Evolutionary conservation across 1,140 invertebrate genomes (phyloP).

Genomic region (Bradysia coprophila): DNA sequence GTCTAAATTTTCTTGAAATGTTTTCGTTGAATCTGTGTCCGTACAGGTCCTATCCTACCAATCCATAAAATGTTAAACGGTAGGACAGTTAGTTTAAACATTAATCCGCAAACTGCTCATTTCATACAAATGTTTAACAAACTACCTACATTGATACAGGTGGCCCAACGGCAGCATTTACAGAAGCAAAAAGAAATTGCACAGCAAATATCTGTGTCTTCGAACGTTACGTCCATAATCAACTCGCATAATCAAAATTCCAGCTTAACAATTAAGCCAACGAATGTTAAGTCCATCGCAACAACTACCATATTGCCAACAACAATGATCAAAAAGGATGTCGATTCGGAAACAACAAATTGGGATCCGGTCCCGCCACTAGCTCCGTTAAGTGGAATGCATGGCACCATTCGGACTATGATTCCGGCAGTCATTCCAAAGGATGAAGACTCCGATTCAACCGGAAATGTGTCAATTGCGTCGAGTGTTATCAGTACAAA

Average conservation of each 20-base stretch:
- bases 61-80: too few relatives aligned
- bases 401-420: constrained; percentile 5
- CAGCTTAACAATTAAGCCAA: background rate
- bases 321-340: constrained; percentile 21
- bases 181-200: constrained; percentile 34
- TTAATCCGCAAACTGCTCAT: too few relatives aligned
- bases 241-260: background rate
- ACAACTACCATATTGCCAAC: too few relatives aligned
- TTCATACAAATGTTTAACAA: too few relatives aligned
- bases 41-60: too few relatives aligned
- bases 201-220: constrained; percentile 27
- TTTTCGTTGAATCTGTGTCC: too few relatives aligned
- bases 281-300: too few relatives aligned
- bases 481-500: constrained; percentile 23
- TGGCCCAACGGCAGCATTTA: constrained; percentile 33
- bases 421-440: background rate
- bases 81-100: too few relatives aligned
- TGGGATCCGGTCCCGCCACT: constrained; percentile 26
- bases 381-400: constrained; percentile 22
- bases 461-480: constrained; percentile 31
- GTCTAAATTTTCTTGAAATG: too few relatives aligned
- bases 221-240: constrained; percentile 9
- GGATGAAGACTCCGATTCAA: constrained; percentile 34
- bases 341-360: constrained; percentile 5
- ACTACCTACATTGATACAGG: too few relatives aligned